phyloP scores from a whole-genome alignment of 2,113 vertebrate species.

The Stigmatopora nigra region DNA sequence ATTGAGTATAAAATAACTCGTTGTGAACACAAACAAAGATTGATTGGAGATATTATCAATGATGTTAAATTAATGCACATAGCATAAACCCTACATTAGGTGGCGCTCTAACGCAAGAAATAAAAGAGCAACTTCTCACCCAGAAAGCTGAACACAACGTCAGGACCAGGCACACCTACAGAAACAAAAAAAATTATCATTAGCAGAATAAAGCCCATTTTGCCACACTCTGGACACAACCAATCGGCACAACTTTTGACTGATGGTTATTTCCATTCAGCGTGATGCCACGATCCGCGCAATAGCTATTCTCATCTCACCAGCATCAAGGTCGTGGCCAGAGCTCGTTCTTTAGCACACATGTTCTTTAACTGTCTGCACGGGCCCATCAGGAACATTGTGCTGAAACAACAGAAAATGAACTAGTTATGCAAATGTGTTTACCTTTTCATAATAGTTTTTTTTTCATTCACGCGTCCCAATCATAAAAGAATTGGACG shows the following conservation, averaged over 20 bases:
- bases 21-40: neutral
- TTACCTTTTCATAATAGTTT: no score
- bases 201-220: neutral
- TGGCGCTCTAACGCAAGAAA: neutral
- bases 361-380: constrained; percentile 82
- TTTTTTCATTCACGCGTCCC: no score
- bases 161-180: constrained; percentile 75
- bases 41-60: neutral
- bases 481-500: no score
- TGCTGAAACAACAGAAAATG: constrained; percentile 61
- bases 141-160: constrained; percentile 86
- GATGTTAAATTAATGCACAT: neutral
- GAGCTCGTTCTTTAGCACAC: constrained; percentile 80
- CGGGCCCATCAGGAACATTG: constrained; percentile 86
- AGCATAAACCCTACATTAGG: neutral
- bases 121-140: constrained; percentile 63
- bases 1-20: no score
- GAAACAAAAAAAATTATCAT: neutral
- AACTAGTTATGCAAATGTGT: neutral
- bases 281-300: neutral
- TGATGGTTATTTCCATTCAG: neutral
- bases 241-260: neutral
- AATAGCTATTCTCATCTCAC: constrained; percentile 58
- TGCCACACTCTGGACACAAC: neutral
- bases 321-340: constrained; percentile 84